Base-by-base conservation (phyloP, 2,888 invertebrate genomes). In the Drosophila austrosaltans region DNA sequence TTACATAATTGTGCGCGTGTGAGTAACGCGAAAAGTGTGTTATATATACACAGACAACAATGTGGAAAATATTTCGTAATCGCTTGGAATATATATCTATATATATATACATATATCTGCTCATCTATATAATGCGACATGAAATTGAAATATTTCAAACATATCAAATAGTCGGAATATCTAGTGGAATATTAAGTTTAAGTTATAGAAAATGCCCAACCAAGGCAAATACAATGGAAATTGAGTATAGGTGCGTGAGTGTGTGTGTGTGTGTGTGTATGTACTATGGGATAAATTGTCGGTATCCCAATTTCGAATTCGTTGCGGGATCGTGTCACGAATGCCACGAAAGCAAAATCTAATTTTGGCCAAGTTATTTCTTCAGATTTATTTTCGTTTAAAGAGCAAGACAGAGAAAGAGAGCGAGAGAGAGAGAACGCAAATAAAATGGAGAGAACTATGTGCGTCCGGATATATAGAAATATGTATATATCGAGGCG, bases 341-440 rank as follows among this genome's bases (percentile, higher is more conserved):
- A 32, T 16, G 16, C 16, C 42, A 57, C 61, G n/a, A 36, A 8
- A 8, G 36, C 36, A 39, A 57, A 85, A 75, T 89, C 91, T 92
- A 91, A 92, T 90, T 91, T 91, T 91, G 91, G 91, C 90, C 78
- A 86, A 91, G 82, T 79, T 87, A 82, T 84, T 83, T 80, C 77
- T 69, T 77, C 61, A 63, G 66, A 76, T 81, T 87, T 85, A 85
- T 85, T 85, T 85, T 83, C 62, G 81, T 82, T 75, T 54, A 56
- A 78, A 83, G 16, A 59, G 60, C 56, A 20, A 48, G 48, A 48
- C 4, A 25, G 25, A 22, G 25, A 72, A 58, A 32, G 60, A 63
- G 54, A 54, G 53, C 30, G 5, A 62, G 65, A 42, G 8, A 22
- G 56, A 70, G 10, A 12, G 25, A 56, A 36, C 39, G 22, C 65